Percentiles rank a stretch among this genome's conserved stretches.
Conservation (phyloP, 2,888 invertebrate genomes). For the Oegoconia quadripuncta region DNA sequence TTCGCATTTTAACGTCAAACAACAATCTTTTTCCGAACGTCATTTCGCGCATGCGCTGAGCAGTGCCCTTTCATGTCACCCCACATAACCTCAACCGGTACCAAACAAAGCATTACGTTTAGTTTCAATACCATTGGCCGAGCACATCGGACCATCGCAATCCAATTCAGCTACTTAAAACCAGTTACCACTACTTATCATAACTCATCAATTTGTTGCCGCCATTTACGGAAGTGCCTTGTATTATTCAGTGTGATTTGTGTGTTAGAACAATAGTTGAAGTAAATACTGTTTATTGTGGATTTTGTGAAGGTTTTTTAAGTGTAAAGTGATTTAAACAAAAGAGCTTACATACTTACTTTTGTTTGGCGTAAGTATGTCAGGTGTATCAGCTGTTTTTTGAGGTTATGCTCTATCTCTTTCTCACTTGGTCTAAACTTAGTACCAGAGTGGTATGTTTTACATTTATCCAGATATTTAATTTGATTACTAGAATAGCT, state of each 20-base stretch:
- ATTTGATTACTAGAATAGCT: no score
- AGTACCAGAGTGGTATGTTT: no score
- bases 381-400: neutral
- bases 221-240: no score
- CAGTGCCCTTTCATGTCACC: conserved; percentile 23
- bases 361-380: no score
- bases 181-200: conserved; percentile 20
- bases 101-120: conserved; percentile 16
- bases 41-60: conserved; percentile 37
- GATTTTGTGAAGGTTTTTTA: no score
- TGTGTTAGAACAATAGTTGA: no score
- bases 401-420: conserved; percentile 33
- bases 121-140: conserved; percentile 30
- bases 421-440: conserved; percentile 23
- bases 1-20: neutral
- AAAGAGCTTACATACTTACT: no score
- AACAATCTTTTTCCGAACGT: no score
- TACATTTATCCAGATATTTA: neutral
- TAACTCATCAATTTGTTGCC: no score
- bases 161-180: conserved; percentile 27
- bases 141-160: conserved; percentile 34
- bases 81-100: conserved; percentile 34
- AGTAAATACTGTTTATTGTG: no score
- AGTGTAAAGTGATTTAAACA: no score
- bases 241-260: no score